phyloP scores from a whole-genome alignment of 1,140 invertebrate species.

The Andricus grossulariae region DNA sequence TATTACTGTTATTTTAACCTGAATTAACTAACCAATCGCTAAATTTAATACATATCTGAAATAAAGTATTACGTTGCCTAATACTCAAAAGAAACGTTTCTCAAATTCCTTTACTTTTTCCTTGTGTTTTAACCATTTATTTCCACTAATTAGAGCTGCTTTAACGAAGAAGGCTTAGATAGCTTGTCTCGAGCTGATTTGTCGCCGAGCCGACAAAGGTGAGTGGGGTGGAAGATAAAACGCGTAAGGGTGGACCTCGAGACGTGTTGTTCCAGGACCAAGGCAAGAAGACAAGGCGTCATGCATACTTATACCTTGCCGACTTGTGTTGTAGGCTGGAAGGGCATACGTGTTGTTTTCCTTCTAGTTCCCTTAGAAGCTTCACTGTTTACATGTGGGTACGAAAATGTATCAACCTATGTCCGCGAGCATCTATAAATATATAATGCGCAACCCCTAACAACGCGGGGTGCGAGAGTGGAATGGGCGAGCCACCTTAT shows the following conservation, averaged over 20 bases:
- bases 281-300: not conserved
- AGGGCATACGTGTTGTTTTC: slow-evolving; percentile 9
- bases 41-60: too few relatives aligned
- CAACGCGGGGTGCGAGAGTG: slow-evolving; percentile 52
- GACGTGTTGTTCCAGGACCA: slow-evolving; percentile 5
- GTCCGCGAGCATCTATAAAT: slow-evolving; percentile 49
- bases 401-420: not conserved
- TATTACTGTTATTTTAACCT: too few relatives aligned
- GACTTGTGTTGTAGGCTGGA: not conserved
- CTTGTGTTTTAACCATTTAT: not conserved
- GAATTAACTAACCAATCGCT: too few relatives aligned
- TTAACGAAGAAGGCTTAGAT: slow-evolving; percentile 1
- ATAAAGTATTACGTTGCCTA: too few relatives aligned
- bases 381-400: not conserved
- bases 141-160: slow-evolving; percentile 14
- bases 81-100: too few relatives aligned
- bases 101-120: not conserved
- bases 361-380: not conserved
- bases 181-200: slow-evolving; percentile 18
- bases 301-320: not conserved
- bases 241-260: slow-evolving; percentile 25
- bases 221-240: slow-evolving; percentile 21
- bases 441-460: slow-evolving; percentile 54
- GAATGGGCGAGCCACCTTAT: slow-evolving; percentile 59
- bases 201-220: not conserved